These are phyloP conservation scores for Hypena proboscidalis DNA, from an alignment of 2,888 invertebrate genomes.

Conservation along the genomic window DNA sequence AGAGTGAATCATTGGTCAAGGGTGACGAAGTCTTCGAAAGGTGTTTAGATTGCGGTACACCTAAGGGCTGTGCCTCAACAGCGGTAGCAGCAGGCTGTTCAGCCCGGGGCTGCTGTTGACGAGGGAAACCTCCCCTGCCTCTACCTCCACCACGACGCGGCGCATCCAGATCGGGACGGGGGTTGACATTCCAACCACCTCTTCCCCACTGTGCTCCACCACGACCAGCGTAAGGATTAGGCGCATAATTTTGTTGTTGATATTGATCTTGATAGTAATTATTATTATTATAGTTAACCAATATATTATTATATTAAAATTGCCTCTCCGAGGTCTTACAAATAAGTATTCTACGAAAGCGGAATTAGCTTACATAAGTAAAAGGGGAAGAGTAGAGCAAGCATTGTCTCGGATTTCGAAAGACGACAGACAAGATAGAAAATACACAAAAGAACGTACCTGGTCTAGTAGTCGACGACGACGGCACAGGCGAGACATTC, in stretches of 20 bases:
- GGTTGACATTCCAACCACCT: constrained; percentile 8
- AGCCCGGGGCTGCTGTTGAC: constrained; percentile 3
- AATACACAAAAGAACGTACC: not conserved
- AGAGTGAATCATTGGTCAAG: constrained; percentile 15
- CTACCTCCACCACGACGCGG: not conserved
- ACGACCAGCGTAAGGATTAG: constrained; percentile 5
- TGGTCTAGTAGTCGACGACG: not conserved
- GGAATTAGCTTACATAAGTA: constrained; percentile 9
- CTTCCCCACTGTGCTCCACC: constrained; percentile 12
- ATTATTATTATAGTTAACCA: too few species aligned
- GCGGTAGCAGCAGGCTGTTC: too few species aligned
- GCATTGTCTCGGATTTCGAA: not conserved
- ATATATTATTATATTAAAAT: not conserved
- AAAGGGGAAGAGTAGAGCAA: not conserved
- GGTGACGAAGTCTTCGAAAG: constrained; percentile 16
- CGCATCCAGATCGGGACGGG: constrained; percentile 8
- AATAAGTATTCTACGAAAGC: constrained; percentile 4
- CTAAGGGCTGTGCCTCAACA: constrained; percentile 8
- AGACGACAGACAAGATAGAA: not conserved
- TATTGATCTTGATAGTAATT: not conserved
- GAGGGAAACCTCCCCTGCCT: not conserved
- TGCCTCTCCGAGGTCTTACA: constrained; percentile 14
- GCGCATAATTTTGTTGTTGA: too few species aligned
- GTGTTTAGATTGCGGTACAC: constrained; percentile 14
- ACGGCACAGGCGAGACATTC: not conserved